Base-by-base conservation (phyloP, 1,140 invertebrate genomes). In the Halictus rubicundus region DNA sequence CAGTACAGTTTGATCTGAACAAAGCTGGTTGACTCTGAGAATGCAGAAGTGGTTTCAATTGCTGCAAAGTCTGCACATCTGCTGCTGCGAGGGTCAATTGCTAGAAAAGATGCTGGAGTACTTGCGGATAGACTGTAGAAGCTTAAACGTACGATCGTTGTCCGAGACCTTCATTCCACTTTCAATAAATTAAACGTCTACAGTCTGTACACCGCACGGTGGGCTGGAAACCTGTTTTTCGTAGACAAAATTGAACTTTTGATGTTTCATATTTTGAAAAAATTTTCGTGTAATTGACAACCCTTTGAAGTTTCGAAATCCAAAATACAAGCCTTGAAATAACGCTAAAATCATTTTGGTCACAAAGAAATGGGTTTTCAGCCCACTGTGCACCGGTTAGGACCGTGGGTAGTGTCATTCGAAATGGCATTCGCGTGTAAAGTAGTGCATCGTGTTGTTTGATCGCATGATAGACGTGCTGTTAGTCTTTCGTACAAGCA, bases 361-460 rank as follows among this genome's bases (percentile, higher is more conserved):
- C 32, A 32, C 32, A 32, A 5, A 4, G 32, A 32, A 32, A 4
- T 5, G 32, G 32, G 32, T 32, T 32, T 32, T 5, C 32, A 32
- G 32, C 2, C 32, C 32, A 32, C 32, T 32, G 32, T 32, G 32
- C 32, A 32, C 32, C 32, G 32, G 64, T 57, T 66, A 60, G 73
- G 74, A 71, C 76, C 84, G 76, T 84, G 87, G 80, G 57, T 83
- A 64, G 72, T 82, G 74, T 82, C 39, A 57, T 37, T 79, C 64
- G 60, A 77, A 73, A 82, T 54, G 66, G 77, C 86, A 88, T 87
- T 87, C 83, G 88, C 87, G 88, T 89, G 54, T 85, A 79, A 72
- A 78, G 80, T 85, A 88, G 88, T 90, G 88, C 88, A 88, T 80
- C 54, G 76, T 78, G 72, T 80, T 39, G 74, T 78, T 72, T 79